Conservation (phyloP, 1,140 invertebrate genomes). For the Zaprionus davidi region DNA sequence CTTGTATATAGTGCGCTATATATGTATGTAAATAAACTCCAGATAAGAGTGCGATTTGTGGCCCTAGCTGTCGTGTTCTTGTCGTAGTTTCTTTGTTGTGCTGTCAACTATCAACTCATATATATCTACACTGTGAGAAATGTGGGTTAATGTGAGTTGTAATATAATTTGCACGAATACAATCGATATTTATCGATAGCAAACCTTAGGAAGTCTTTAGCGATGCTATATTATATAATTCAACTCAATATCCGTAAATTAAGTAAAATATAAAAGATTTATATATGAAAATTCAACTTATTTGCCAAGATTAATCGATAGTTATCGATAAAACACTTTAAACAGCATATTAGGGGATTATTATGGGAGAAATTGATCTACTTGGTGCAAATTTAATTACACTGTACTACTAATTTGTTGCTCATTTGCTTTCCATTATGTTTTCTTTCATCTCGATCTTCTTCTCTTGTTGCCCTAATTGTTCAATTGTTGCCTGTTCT, state of each 20-base stretch:
- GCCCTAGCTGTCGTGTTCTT: background rate
- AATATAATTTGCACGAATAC: too few species aligned
- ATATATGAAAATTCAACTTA: background rate
- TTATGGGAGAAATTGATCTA: background rate
- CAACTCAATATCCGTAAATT: background rate
- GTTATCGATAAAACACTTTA: background rate
- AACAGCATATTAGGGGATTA: background rate
- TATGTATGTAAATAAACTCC: background rate
- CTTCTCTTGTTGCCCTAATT: background rate
- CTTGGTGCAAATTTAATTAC: background rate
- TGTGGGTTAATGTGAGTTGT: background rate
- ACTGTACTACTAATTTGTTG: background rate
- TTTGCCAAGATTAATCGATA: background rate
- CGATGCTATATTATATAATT: too few species aligned
- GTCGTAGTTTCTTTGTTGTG: conserved; percentile 4
- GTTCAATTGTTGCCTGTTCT: background rate
- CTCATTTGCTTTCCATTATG: background rate
- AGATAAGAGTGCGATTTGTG: conserved; percentile 4
- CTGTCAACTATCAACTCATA: background rate
- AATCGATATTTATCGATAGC: too few species aligned
- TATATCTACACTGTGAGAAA: background rate
- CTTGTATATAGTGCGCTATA: background rate
- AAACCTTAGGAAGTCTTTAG: too few species aligned
- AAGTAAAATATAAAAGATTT: background rate
- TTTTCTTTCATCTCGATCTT: background rate